phyloP scores from a whole-genome alignment of 2,888 invertebrate genomes.

The Hydriomena furcata region DNA sequence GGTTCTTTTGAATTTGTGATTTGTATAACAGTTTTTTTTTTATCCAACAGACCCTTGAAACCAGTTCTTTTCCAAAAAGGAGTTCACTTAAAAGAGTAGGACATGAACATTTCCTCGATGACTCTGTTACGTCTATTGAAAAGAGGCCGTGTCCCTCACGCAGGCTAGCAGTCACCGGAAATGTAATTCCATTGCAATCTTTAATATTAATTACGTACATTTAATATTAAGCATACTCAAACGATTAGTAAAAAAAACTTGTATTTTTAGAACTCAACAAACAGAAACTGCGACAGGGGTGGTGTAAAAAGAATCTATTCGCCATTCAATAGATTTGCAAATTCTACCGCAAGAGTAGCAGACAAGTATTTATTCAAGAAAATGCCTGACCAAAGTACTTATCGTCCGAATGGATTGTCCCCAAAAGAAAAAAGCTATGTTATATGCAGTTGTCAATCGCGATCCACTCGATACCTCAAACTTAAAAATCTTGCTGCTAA shows the following conservation, averaged over 20 bases:
- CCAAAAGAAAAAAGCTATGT: slow-evolving; percentile 67
- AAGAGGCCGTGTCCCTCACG: slow-evolving; percentile 14
- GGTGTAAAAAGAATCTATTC: slow-evolving; percentile 44
- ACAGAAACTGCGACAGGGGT: slow-evolving; percentile 35
- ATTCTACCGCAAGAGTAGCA: slow-evolving; percentile 25
- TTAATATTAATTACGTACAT: background rate
- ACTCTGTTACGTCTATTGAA: slow-evolving; percentile 4
- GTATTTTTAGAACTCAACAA: slow-evolving; percentile 18
- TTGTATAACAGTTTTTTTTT: background rate
- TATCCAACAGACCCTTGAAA: slow-evolving; percentile 14
- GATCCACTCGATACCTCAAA: slow-evolving; percentile 51
- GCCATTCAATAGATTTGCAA: slow-evolving; percentile 47
- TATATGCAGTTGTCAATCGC: slow-evolving; percentile 61
- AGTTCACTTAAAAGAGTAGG: background rate
- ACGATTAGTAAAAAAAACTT: background rate
- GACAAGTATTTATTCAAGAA: slow-evolving; percentile 23
- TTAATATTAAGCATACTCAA: background rate
- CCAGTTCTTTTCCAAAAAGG: slow-evolving; percentile 11
- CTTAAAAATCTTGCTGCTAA: slow-evolving; percentile 71
- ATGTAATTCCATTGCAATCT: slow-evolving; percentile 4
- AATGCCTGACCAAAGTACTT: slow-evolving; percentile 33
- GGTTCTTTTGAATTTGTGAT: background rate
- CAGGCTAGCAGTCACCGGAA: background rate
- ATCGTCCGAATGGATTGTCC: slow-evolving; percentile 51
- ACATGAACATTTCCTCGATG: background rate